A percentile compares a stretch with the other conserved stretches of the same genome.
phyloP scores from a whole-genome alignment of 2,113 vertebrate genomes.

The Sorex araneus region DNA sequence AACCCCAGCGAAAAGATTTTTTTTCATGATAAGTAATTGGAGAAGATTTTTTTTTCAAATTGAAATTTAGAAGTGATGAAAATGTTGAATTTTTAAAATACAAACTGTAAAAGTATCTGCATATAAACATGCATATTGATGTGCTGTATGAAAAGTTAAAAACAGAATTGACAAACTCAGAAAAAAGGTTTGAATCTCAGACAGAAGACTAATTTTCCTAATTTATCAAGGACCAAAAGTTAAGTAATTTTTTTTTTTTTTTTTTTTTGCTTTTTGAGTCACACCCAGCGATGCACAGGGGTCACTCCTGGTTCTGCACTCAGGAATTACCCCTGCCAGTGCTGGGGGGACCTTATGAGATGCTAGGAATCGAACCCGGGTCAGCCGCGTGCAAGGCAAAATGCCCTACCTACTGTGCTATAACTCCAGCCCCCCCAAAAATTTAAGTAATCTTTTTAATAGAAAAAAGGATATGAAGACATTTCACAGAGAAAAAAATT shows the following conservation, averaged over 20 bases:
- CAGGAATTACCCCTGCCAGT: too few relatives aligned
- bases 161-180: background rate
- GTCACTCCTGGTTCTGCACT: too few relatives aligned
- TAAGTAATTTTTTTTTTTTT: background rate
- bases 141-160: background rate
- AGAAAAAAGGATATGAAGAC: background rate
- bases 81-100: constrained; percentile 8
- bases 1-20: too few relatives aligned
- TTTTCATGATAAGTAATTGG: background rate
- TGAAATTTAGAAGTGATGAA: background rate
- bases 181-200: background rate
- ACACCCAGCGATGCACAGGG: too few relatives aligned
- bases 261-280: too few relatives aligned
- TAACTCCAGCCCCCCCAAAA: too few relatives aligned
- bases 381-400: too few relatives aligned
- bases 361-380: too few relatives aligned
- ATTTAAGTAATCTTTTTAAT: background rate
- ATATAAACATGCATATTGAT: constrained; percentile 3
- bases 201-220: constrained; percentile 18
- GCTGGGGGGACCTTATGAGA: too few relatives aligned
- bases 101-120: background rate
- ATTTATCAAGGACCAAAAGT: constrained; percentile 29
- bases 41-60: background rate
- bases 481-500: background rate
- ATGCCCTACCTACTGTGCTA: too few relatives aligned